Percentiles rank a stretch among this genome's conserved stretches.
These are phyloP conservation scores for Oryzias woworae DNA, from an alignment of 2,113 vertebrate species.

Conservation along the genomic window DNA sequence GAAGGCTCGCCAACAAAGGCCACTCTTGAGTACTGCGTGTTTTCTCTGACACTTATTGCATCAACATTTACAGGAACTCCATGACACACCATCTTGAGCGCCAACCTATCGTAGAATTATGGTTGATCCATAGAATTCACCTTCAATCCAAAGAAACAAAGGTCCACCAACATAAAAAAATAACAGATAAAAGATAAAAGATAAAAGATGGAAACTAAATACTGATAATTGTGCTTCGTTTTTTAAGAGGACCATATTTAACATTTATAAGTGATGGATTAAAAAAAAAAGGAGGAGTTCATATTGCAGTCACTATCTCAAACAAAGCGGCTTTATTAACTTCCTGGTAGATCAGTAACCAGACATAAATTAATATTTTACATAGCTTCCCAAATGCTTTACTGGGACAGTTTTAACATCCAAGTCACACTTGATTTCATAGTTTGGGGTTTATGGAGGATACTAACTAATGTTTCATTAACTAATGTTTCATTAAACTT, in stretches of 20 bases:
- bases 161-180: constrained; percentile 16
- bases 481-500: no score
- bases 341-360: constrained; percentile 11
- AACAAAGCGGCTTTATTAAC: constrained; percentile 10
- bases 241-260: no score
- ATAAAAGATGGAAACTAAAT: constrained; percentile 19
- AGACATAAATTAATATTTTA: constrained; percentile 28
- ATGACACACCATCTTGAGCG: constrained; percentile 31
- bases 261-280: constrained; percentile 2
- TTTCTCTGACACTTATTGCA: constrained; percentile 42
- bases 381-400: not conserved
- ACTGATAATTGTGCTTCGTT: not conserved
- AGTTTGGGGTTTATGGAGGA: no score
- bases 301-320: constrained; percentile 4
- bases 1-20: constrained; percentile 74
- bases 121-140: constrained; percentile 46
- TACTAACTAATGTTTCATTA: no score
- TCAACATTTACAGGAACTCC: constrained; percentile 50
- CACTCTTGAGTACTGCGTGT: constrained; percentile 68
- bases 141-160: constrained; percentile 62
- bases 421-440: not conserved
- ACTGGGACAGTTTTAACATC: not conserved
- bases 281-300: constrained; percentile 7
- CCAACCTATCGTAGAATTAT: constrained; percentile 16
- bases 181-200: constrained; percentile 2